phyloP scores from a whole-genome alignment of 1,140 invertebrate genomes.

The Drosophila miranda region DNA sequence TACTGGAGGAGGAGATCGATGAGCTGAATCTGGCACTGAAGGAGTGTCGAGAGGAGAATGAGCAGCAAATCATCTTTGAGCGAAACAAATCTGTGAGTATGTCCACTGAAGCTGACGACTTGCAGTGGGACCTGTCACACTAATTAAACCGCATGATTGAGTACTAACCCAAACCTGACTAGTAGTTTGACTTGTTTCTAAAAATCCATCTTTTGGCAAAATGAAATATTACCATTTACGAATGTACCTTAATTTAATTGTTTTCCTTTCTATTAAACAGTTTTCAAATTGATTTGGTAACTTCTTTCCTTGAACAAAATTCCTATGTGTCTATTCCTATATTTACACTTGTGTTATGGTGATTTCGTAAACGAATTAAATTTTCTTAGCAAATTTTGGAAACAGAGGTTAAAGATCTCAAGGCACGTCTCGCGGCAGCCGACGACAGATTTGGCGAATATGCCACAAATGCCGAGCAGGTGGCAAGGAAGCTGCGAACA shows the following conservation, averaged over 20 bases:
- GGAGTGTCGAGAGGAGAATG: conserved; percentile 84
- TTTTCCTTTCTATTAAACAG: conserved; percentile 46
- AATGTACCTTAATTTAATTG: conserved; percentile 39
- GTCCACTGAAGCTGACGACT: conserved; percentile 68
- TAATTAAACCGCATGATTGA: conserved; percentile 27
- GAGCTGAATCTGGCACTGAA: conserved; percentile 86
- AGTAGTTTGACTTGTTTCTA: conserved; percentile 18
- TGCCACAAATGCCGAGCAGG: conserved; percentile 70
- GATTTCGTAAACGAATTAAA: conserved; percentile 24
- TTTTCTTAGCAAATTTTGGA: conserved; percentile 64
- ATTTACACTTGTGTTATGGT: neutral
- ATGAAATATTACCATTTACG: conserved; percentile 26
- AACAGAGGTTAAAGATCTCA: conserved; percentile 69
- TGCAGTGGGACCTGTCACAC: conserved; percentile 56
- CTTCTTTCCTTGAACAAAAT: conserved; percentile 35
- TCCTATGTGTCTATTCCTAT: conserved; percentile 5
- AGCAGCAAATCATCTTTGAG: conserved; percentile 86
- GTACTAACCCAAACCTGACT: conserved; percentile 31
- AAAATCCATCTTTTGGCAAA: conserved; percentile 13
- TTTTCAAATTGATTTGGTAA: conserved; percentile 31
- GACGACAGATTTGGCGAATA: conserved; percentile 80
- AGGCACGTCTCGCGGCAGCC: conserved; percentile 60
- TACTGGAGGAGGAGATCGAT: conserved; percentile 86
- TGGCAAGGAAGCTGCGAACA: conserved; percentile 62
- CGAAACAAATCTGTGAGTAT: conserved; percentile 87